A percentile compares a stretch with the other conserved stretches of the same genome.
These are phyloP conservation scores for Apeltes quadracus DNA, from an alignment of 2,113 vertebrate genomes.

Conservation along the genomic window DNA sequence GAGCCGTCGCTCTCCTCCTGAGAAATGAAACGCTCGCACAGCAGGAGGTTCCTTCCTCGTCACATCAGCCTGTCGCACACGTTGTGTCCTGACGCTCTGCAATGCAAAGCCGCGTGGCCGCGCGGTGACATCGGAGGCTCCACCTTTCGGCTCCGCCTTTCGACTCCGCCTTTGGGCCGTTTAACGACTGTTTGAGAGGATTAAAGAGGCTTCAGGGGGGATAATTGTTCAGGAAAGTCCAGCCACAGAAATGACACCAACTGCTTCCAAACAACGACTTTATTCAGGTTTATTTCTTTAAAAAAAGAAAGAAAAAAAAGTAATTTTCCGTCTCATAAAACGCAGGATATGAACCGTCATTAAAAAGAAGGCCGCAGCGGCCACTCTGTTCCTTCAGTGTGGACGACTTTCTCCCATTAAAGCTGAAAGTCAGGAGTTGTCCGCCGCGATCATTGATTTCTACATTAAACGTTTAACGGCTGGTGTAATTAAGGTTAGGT, in stretches of 20 bases:
- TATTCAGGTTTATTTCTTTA: too few relatives aligned
- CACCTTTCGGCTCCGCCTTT: constrained; percentile 7
- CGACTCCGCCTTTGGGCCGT: too few relatives aligned
- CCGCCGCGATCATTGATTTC: background rate
- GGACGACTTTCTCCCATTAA: background rate
- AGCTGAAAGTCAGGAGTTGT: background rate
- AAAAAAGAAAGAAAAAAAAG: too few relatives aligned
- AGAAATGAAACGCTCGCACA: background rate
- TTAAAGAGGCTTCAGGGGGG: too few relatives aligned
- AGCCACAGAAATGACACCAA: too few relatives aligned
- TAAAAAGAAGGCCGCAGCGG: background rate
- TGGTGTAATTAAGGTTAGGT: too few relatives aligned
- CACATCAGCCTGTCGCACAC: background rate
- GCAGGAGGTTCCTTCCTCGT: background rate
- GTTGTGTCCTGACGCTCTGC: constrained; percentile 5
- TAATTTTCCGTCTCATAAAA: background rate
- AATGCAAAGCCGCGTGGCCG: too few relatives aligned
- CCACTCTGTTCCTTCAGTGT: background rate
- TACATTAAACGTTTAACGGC: background rate
- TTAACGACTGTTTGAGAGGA: too few relatives aligned
- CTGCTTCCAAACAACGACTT: too few relatives aligned
- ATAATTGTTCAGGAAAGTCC: too few relatives aligned
- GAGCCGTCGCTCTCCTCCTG: background rate
- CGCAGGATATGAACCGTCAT: background rate
- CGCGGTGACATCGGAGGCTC: too few relatives aligned